Evolutionary conservation across 2,797 vertebrate genomes (phyloP), one percentile per base, ranked within the genome.

Genomic region (Telmatherina bonti): DNA sequence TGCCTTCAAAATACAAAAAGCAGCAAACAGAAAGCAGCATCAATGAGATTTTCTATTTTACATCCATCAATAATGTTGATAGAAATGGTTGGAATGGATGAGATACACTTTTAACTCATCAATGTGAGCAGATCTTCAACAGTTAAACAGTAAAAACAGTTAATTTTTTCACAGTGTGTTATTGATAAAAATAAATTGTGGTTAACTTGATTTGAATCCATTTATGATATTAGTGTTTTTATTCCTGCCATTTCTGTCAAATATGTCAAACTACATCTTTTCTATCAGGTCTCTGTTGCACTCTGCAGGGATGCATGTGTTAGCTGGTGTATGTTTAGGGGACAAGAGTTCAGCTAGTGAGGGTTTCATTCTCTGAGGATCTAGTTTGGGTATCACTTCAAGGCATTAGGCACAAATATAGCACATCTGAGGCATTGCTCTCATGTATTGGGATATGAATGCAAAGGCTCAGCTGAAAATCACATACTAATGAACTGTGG

Each of bases 401-500:
- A 74, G 62, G 69, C 55, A 60, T 16, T 29, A 73, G 18, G 51
- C 47, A 53, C 61, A 81, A 73, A 82, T 65, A 76, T 74, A n/a
- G 62, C 55, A 71, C 66, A 78, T 70, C 56, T 63, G 66, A 83
- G 47, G 51, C 69, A 9, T 45, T 52, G 55, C 74, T 68, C 8
- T 76, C 45, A 35, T 69, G 71, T 58, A 43, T 55, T 47, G 24
- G 27, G 62, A 81, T 81, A 53, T 67, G 62, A 68, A 82, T 82
- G 60, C 35, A 62, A 65, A 81, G 65, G 30, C 75, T 67, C 55
- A 56, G 70, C 68, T 80, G 1, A 76, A 54, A 79, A 82, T 70
- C 59, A 75, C 70, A 78, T 82, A 71, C 70, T 85, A 89, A 89
- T 90, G 82, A 89, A 78, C 76, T 84, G 76, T 86, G 78, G 80